Conservation (phyloP, 2,113 vertebrate species). For the Amazona vittata region DNA sequence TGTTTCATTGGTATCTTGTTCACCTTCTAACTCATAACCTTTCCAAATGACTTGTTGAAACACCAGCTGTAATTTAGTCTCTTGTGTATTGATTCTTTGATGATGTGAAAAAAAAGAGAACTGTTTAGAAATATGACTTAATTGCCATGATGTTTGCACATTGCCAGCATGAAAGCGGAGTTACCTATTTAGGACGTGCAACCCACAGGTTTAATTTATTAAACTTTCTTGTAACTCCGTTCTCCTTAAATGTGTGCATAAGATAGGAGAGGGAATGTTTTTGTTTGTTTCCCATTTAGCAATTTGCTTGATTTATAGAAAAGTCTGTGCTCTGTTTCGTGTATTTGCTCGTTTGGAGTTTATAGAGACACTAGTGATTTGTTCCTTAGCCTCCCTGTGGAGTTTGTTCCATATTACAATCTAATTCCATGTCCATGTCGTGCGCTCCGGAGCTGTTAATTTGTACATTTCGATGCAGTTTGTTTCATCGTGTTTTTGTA, state of each 20-base stretch:
- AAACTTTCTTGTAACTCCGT: constrained; percentile 25
- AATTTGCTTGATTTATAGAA: constrained; percentile 73
- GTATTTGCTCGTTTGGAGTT: constrained; percentile 76
- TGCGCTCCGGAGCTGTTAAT: constrained; percentile 77
- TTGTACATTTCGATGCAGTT: constrained; percentile 82
- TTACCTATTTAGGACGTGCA: constrained; percentile 30
- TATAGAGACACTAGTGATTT: constrained; percentile 74
- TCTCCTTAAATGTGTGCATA: constrained; percentile 36
- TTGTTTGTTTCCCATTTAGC: constrained; percentile 44
- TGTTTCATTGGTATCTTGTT: constrained; percentile 34
- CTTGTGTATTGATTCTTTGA: constrained; percentile 44
- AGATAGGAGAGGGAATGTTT: neutral
- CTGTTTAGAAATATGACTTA: constrained; percentile 58
- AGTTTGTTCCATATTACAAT: constrained; percentile 76
- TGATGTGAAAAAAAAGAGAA: constrained; percentile 24
- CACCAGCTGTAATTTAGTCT: constrained; percentile 63
- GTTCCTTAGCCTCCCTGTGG: constrained; percentile 72
- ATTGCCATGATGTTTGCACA: constrained; percentile 59
- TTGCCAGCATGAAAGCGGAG: constrained; percentile 40
- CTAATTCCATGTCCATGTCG: constrained; percentile 73
- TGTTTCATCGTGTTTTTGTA: constrained; percentile 82
- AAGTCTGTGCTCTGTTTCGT: constrained; percentile 59
- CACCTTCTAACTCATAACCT: constrained; percentile 64
- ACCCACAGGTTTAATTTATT: constrained; percentile 52
- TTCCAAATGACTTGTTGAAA: constrained; percentile 42